A percentile compares a stretch with the other conserved stretches of the same genome.
These are phyloP conservation scores for Ceratina japonica DNA, from an alignment of 1,140 invertebrate species.

Conservation along the genomic window DNA sequence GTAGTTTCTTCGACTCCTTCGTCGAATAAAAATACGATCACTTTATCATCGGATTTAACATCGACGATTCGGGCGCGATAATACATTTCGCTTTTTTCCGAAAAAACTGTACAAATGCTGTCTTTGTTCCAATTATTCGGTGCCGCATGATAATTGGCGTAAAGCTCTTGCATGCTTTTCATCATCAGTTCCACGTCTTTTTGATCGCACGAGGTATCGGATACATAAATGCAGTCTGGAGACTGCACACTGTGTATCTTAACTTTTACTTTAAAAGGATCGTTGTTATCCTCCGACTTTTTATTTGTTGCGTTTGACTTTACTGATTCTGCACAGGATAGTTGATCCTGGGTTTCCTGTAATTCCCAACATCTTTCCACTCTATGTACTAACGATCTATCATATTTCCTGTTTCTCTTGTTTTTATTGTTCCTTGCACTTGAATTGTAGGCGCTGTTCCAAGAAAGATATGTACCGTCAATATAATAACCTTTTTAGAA, in stretches of 20 bases:
- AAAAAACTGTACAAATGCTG: conserved; percentile 78
- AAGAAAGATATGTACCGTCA: not conserved
- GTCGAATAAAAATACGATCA: conserved; percentile 80
- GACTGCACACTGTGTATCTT: conserved; percentile 76
- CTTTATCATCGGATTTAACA: conserved; percentile 63
- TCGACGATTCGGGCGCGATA: conserved; percentile 79
- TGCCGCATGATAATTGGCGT: conserved; percentile 60
- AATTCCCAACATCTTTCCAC: not conserved
- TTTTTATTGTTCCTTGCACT: not conserved
- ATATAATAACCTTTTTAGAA: too few relatives aligned
- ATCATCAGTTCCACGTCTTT: conserved; percentile 71
- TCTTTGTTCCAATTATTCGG: conserved; percentile 73
- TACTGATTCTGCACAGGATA: not conserved
- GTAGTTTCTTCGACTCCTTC: conserved; percentile 78
- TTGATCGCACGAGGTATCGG: conserved; percentile 71
- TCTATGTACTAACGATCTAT: not conserved
- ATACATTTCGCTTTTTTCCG: conserved; percentile 77
- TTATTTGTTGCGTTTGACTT: not conserved
- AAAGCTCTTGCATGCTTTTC: conserved; percentile 78
- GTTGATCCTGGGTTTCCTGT: too few relatives aligned
- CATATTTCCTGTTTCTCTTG: not conserved
- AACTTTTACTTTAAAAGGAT: conserved; percentile 78
- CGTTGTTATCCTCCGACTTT: conserved; percentile 42
- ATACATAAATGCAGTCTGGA: conserved; percentile 80
- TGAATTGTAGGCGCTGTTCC: not conserved